Evolutionary conservation across 2,113 vertebrate species (phyloP), one percentile per base, ranked within the genome.

Genomic region (Chaetodon auriga): DNA sequence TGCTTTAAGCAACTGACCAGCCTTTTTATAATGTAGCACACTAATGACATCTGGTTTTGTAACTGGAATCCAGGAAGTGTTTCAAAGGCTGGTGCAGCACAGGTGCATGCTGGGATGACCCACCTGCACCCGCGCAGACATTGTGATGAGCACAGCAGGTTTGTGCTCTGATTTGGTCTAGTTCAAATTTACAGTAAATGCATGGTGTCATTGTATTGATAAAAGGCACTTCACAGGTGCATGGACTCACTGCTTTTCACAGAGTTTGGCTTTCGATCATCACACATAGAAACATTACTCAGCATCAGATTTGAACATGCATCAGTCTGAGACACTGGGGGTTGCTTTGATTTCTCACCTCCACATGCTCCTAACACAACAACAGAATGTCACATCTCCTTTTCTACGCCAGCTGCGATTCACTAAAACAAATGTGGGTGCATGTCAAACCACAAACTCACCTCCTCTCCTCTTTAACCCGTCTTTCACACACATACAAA

Each of bases 151-250:
- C 43, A 48, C 25, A 68, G 57, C 54, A 43, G 66, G 53, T 82
- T 57, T 73, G 71, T 72, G 38, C 30, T 30, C 30, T 5, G 55
- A 38, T 74, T 65, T 66, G 48, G 43, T 81, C 4, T 9, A 12
- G 21, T 57, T 80, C 21, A 68, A 55, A 70, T 70, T 46, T 48
- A 76, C 70, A 82, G 71, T 76, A 86, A 83, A 80, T 60, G 49
- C 13, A 61, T 66, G 46, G 65, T 35, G 41, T 66, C 43, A 45
- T 64, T 60, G 41, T 75, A 23, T 38, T 70, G 58, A 81, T 25
- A 45, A 16, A 86, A 90, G 87, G 91, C 92, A 92, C 82, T 75
- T 80, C 2, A 60, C 9, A 14, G 58, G 15, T 72, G 35, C 30
- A n/a, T 8, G 54, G 41, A 66, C 19, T 13, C 19, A n/a, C 41